Evolutionary conservation across 1,140 invertebrate species (phyloP).

Genomic region (Colletes gigas): DNA sequence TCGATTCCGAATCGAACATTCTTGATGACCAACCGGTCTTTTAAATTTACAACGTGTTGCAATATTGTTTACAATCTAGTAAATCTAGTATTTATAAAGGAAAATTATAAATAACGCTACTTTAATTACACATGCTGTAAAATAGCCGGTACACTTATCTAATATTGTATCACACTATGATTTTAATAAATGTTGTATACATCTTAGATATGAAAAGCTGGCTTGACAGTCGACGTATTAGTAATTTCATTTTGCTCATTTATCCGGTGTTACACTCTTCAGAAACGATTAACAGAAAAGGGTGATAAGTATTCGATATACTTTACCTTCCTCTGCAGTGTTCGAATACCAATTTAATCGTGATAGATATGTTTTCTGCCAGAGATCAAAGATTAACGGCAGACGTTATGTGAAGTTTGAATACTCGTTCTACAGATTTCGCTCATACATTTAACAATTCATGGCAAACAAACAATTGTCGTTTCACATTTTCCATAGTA

Average conservation of each 20-base stretch:
- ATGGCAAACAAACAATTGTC: constrained; percentile 59
- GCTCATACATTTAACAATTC: constrained; percentile 69
- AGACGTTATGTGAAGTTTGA: constrained; percentile 52
- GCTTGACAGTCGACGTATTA: no score
- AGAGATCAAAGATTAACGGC: constrained; percentile 57
- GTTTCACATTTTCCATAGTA: constrained; percentile 45
- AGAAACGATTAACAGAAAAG: not conserved
- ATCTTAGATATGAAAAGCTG: no score
- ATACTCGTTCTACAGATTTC: constrained; percentile 64
- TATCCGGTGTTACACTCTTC: not conserved
- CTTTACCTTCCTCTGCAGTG: constrained; percentile 74
- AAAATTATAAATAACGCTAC: no score
- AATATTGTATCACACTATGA: no score
- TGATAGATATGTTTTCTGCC: constrained; percentile 55
- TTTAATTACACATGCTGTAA: no score
- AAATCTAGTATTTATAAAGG: no score
- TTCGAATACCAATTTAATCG: constrained; percentile 58
- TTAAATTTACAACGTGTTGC: no score
- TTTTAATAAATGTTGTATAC: no score
- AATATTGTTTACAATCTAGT: no score
- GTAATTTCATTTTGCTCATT: not conserved
- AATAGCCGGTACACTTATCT: no score
- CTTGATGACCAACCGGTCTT: no score
- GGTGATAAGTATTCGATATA: not conserved
- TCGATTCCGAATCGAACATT: no score